Conservation (phyloP, 2,113 vertebrate genomes). For the Hemichromis elongatus region DNA sequence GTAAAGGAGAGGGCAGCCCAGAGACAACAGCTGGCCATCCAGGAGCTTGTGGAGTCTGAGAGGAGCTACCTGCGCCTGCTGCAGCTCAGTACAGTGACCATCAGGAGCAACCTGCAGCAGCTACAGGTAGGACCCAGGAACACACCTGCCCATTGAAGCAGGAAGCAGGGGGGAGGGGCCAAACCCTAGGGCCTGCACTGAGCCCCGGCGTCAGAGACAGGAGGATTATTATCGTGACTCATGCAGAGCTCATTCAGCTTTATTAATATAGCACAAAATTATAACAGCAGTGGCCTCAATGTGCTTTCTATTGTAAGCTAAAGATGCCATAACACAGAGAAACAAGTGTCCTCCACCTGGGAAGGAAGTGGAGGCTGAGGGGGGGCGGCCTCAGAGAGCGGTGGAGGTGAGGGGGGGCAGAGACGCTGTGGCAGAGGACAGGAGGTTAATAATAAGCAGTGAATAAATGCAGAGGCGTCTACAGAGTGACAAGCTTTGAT, state of each 20-base stretch:
- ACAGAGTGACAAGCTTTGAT: neutral
- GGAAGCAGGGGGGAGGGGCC: neutral
- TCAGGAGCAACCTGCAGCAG: slow-evolving; percentile 77
- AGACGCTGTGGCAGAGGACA: neutral
- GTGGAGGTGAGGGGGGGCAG: too few species aligned
- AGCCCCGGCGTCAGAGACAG: neutral
- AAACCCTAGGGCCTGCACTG: neutral
- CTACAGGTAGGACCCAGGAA: slow-evolving; percentile 58
- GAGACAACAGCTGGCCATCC: slow-evolving; percentile 77
- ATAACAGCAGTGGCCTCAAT: neutral
- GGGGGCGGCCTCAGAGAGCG: neutral
- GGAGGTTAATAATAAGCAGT: neutral
- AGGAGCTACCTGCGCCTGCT: slow-evolving; percentile 80
- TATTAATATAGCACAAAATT: neutral
- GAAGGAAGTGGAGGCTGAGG: neutral
- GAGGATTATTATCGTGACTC: neutral
- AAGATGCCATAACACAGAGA: neutral
- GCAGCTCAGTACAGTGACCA: slow-evolving; percentile 74
- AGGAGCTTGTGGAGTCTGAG: slow-evolving; percentile 86
- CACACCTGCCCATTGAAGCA: neutral
- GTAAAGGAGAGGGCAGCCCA: slow-evolving; percentile 64
- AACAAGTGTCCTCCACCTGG: too few species aligned
- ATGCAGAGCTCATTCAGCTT: neutral
- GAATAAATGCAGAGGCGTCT: neutral
- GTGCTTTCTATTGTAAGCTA: neutral